A percentile compares a stretch with the other conserved stretches of the same genome.
phyloP scores from a whole-genome alignment of 1,140 invertebrate species.

The Drosophila arizonae region DNA sequence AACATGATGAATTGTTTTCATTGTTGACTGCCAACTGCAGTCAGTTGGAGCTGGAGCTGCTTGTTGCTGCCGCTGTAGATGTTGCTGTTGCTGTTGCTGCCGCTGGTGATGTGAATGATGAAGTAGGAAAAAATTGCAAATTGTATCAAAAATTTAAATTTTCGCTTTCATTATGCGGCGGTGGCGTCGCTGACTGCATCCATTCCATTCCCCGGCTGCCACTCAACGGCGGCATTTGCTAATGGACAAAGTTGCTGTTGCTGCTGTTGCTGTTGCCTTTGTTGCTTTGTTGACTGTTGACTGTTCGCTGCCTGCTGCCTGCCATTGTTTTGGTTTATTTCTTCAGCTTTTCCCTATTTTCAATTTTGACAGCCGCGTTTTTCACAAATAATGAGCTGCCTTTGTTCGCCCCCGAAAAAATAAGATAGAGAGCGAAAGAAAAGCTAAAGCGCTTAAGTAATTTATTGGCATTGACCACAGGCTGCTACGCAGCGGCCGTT shows the following conservation, averaged over 20 bases:
- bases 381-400: conserved; percentile 77
- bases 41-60: conserved; percentile 26
- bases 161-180: conserved; percentile 76
- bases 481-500: conserved; percentile 15
- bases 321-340: conserved; percentile 68
- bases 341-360: conserved; percentile 71
- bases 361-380: conserved; percentile 78
- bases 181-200: conserved; percentile 24
- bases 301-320: conserved; percentile 32
- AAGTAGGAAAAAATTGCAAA: conserved; percentile 76
- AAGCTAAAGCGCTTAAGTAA: conserved; percentile 48
- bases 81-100: conserved; percentile 15
- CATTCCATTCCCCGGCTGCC: conserved; percentile 41
- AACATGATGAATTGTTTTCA: conserved; percentile 80
- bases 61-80: conserved; percentile 17
- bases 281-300: conserved; percentile 10
- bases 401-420: conserved; percentile 41
- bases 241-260: conserved; percentile 58
- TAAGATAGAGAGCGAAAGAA: conserved; percentile 12
- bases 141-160: conserved; percentile 80
- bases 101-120: conserved; percentile 64
- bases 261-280: conserved; percentile 13
- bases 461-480: conserved; percentile 40
- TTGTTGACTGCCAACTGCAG: conserved; percentile 69
- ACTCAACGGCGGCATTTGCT: conserved; percentile 58